phyloP scores from a whole-genome alignment of 2,888 invertebrate species.

The Tenthredo notha region DNA sequence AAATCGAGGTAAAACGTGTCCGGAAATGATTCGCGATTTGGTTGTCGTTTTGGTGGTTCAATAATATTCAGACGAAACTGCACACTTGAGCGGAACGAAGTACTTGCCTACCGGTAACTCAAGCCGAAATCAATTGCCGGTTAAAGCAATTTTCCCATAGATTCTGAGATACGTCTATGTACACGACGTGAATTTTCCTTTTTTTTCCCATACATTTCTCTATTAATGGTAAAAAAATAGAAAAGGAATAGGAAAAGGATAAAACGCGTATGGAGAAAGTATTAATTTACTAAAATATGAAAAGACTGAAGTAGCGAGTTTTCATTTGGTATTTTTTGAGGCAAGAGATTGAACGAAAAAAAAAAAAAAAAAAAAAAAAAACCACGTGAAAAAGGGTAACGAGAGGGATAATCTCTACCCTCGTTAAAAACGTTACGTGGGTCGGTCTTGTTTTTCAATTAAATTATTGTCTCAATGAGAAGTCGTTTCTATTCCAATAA shows the following conservation, averaged over 20 bases:
- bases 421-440: not conserved
- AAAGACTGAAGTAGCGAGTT: not conserved
- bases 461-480: not conserved
- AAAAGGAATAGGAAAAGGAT: not conserved
- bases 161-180: not conserved
- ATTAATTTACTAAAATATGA: not conserved
- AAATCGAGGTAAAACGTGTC: not conserved
- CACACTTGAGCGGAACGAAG: not conserved
- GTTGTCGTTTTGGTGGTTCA: constrained; percentile 16
- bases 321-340: not conserved
- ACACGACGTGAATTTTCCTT: not conserved
- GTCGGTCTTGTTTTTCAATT: not conserved
- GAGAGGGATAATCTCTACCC: not conserved
- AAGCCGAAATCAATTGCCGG: constrained; percentile 46
- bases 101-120: constrained; percentile 31
- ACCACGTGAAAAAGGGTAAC: not conserved
- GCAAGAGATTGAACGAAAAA: not conserved
- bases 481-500: not conserved
- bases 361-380: not conserved
- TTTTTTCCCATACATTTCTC: not conserved
- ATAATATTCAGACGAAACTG: not conserved
- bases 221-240: not conserved
- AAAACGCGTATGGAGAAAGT: not conserved
- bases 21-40: constrained; percentile 18
- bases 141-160: constrained; percentile 17